These are phyloP conservation scores for Clavelina lepadiformis DNA, from an alignment of 23 tunicate species.

Conservation along the genomic window DNA sequence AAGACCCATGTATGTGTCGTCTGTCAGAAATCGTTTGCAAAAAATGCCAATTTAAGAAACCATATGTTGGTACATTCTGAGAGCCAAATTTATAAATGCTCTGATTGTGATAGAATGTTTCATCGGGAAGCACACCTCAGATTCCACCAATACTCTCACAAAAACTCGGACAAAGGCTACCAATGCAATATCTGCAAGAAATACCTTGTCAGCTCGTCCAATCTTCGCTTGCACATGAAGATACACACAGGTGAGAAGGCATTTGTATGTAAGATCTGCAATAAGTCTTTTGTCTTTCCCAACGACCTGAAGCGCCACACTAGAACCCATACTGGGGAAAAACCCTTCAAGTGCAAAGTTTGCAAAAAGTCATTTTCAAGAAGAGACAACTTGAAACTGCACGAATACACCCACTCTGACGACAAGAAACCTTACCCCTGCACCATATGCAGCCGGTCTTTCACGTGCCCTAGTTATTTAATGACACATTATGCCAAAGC, in stretches of 20 bases:
- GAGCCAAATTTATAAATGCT: slow-evolving; percentile 7
- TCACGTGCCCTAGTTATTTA: too few relatives aligned
- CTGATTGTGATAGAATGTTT: slow-evolving; percentile 12
- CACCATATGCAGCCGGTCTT: too few relatives aligned
- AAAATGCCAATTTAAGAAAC: neutral
- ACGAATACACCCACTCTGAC: too few relatives aligned
- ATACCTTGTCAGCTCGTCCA: neutral
- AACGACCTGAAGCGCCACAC: slow-evolving; percentile 2
- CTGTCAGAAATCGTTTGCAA: slow-evolving; percentile 9
- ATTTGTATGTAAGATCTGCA: neutral
- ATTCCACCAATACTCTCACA: slow-evolving; percentile 3
- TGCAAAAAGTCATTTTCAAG: slow-evolving; percentile 5
- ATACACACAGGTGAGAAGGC: neutral
- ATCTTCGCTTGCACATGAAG: neutral
- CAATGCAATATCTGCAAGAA: slow-evolving; percentile 3
- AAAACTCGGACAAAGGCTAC: slow-evolving; percentile 16
- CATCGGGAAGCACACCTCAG: neutral
- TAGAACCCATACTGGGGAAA: slow-evolving; percentile 28
- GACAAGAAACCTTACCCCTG: too few relatives aligned
- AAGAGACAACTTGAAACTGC: too few relatives aligned
- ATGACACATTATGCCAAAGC: too few relatives aligned
- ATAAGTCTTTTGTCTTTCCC: neutral
- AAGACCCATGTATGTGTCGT: slow-evolving; percentile 3
- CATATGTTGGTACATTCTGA: slow-evolving; percentile 13
- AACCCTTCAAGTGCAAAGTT: slow-evolving; percentile 20